These are phyloP conservation scores for Rhopilema esculentum DNA, from an alignment of 30 jellyfish, hydroid and myxozoan species.

Conservation along the genomic window DNA sequence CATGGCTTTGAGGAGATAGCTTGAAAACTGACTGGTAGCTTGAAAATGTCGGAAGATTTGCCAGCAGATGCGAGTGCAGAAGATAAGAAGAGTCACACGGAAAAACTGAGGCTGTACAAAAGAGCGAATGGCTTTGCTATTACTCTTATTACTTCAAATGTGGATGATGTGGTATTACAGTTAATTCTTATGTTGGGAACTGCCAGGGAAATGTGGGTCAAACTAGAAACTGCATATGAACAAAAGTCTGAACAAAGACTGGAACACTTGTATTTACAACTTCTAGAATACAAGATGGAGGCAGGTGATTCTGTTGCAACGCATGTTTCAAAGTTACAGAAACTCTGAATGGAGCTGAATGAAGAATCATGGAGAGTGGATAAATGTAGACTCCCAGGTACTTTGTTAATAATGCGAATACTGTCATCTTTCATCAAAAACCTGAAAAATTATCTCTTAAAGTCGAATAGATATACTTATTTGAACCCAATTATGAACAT, in stretches of 20 bases:
- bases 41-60: conserved; percentile 32
- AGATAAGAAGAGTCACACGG: conserved; percentile 9
- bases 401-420: conserved; percentile 34
- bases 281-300: conserved; percentile 57
- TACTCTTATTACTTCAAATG: conserved; percentile 48
- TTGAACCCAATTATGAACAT: too few relatives aligned
- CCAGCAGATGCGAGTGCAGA: conserved; percentile 54
- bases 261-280: conserved; percentile 63
- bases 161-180: conserved; percentile 39
- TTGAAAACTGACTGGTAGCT: conserved; percentile 53
- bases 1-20: conserved; percentile 54
- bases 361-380: conserved; percentile 63
- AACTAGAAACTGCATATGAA: conserved; percentile 61
- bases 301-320: conserved; percentile 56
- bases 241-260: conserved; percentile 53
- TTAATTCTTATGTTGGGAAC: conserved; percentile 39
- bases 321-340: conserved; percentile 48
- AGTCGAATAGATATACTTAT: too few relatives aligned
- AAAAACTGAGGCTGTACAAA: conserved; percentile 43
- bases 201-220: conserved; percentile 69
- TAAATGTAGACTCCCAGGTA: conserved; percentile 37
- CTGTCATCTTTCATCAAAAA: too few relatives aligned
- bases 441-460: too few relatives aligned
- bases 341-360: conserved; percentile 60
- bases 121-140: conserved; percentile 55